Evolutionary conservation across 35 echinoderm and acorn worm genomes (phyloP).

Genomic region (Stichopus chloronotus): DNA sequence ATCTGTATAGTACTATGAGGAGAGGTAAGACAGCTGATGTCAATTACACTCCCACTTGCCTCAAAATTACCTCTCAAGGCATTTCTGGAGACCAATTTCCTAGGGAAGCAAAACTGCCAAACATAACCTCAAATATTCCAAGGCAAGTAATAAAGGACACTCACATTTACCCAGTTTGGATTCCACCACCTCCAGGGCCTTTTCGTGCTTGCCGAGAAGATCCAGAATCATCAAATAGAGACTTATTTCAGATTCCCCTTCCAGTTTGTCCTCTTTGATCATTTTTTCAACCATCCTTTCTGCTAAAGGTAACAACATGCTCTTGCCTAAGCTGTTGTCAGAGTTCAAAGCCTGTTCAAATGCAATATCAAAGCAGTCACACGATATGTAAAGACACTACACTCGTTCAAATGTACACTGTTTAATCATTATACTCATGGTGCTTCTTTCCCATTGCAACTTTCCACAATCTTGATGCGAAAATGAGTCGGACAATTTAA

Average conservation of each 20-base stretch:
- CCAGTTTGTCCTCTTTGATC: constrained; percentile 89
- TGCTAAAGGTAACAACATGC: constrained; percentile 87
- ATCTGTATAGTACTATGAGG: no score
- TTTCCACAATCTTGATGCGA: no score
- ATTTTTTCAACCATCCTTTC: constrained; percentile 97
- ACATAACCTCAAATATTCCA: no score
- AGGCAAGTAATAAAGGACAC: not conserved
- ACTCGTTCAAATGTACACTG: no score
- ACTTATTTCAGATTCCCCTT: constrained; percentile 89
- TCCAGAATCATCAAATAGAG: constrained; percentile 91
- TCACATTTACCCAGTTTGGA: constrained; percentile 67
- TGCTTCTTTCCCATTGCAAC: no score
- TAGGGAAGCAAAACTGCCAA: no score
- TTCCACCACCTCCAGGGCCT: constrained; percentile 83
- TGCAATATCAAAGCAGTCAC: not conserved
- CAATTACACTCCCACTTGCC: no score
- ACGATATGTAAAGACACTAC: not conserved
- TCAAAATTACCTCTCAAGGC: no score
- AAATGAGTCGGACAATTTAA: no score
- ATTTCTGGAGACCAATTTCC: no score
- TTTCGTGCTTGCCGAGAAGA: constrained; percentile 79
- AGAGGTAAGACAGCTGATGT: no score
- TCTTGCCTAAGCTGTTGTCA: constrained; percentile 67
- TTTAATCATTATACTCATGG: no score
- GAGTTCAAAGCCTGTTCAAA: constrained; percentile 67